phyloP scores from a whole-genome alignment of 2,113 vertebrate species.

The Coryphaenoides rupestris region DNA sequence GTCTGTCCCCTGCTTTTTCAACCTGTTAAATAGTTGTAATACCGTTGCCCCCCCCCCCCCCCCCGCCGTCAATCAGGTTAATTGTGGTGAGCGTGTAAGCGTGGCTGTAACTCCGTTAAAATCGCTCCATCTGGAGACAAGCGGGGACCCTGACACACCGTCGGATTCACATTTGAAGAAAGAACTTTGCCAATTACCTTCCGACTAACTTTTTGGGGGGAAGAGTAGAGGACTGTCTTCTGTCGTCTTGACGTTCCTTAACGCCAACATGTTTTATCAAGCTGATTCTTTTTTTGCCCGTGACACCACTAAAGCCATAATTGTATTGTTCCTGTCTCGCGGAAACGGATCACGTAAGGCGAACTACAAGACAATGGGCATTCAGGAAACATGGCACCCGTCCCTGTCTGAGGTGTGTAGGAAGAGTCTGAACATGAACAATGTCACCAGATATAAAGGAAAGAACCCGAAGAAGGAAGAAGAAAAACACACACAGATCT shows the following conservation, averaged over 20 bases:
- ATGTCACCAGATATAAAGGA: slow-evolving; percentile 23
- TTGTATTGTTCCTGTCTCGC: slow-evolving; percentile 23
- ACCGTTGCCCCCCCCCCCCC: not conserved
- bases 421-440: slow-evolving; percentile 18
- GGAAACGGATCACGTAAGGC: slow-evolving; percentile 15
- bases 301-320: slow-evolving; percentile 15
- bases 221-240: not conserved
- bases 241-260: no score
- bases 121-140: not conserved
- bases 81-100: slow-evolving; percentile 29
- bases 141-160: slow-evolving; percentile 25
- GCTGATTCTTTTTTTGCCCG: not conserved
- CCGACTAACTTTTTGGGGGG: slow-evolving; percentile 5
- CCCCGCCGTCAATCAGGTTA: slow-evolving; percentile 33
- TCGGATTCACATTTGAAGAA: slow-evolving; percentile 15
- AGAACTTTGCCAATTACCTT: slow-evolving; percentile 37
- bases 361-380: slow-evolving; percentile 26
- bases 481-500: not conserved
- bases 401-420: slow-evolving; percentile 22
- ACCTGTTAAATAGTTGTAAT: not conserved
- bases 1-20: not conserved
- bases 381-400: slow-evolving; percentile 34
- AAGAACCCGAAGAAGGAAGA: slow-evolving; percentile 10
- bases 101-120: not conserved
- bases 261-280: no score